Base-by-base conservation (phyloP, 2,888 invertebrate genomes). In the Eretmocerus hayati region DNA sequence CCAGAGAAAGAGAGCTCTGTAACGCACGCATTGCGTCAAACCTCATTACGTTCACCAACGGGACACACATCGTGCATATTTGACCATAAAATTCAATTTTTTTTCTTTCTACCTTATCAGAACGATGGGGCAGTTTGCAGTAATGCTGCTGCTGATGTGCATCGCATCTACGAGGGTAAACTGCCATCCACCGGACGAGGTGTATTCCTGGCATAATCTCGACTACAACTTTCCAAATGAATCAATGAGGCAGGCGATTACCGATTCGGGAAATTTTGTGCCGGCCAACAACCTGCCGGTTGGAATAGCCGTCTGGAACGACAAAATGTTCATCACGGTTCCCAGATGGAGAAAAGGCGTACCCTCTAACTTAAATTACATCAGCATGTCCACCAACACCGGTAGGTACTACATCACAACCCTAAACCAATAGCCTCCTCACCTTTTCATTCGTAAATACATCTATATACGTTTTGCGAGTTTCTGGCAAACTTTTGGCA, bases 281-380 rank as follows among this genome's bases (percentile, higher is more conserved):
- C 84, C 81, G 9, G 80, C 81, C 62, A 82, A 83, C 66, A 84
- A 83, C 60, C 74, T 84, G 5, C 85, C 85, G 0, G 79, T 85
- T 72, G 85, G 85, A 0, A 72, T 80, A 0, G 81, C 81, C 46
- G 72, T 76, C 8, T 84, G 83, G 65, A 73, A 75, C 0, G 77
- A 84, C 55, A 79, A 83, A 55, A 62, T 87, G 3, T 86, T 87
- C 58, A 66, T 87, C 3, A 83, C 87, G 0, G 75, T 88, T 31
- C 88, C 90, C 0, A 73, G 88, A 43, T 76, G 89, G 64, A 77
- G 63, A 50, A 52, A 68, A 69, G 81, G 83, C 13, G 79, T 84
- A 37, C 80, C 80, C 4, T 74, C 81, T 0, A 83, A 81, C 4
- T 60, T 84, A 11, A 83, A 82, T 68, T 78, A 75, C 57, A 62